A percentile compares a stretch with the other conserved stretches of the same genome.
phyloP scores from a whole-genome alignment of 1,140 invertebrate species.

The Metaphire vulgaris region DNA sequence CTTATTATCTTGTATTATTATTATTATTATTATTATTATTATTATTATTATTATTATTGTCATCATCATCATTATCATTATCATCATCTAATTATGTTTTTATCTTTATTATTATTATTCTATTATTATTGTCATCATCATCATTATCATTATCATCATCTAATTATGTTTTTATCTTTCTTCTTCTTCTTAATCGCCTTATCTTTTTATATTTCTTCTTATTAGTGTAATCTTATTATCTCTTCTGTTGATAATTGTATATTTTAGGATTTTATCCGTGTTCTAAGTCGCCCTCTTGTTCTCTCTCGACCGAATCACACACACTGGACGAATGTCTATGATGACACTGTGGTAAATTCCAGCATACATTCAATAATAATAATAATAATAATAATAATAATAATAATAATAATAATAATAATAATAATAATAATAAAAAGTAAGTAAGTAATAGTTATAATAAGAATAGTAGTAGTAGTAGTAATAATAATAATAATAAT shows the following conservation, averaged over 20 bases:
- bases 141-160: background rate
- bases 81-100: background rate
- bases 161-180: background rate
- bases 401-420: background rate
- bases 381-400: background rate
- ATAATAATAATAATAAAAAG: conserved; percentile 1
- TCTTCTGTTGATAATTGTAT: background rate
- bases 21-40: conserved; percentile 11
- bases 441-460: too few species aligned
- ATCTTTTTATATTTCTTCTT: conserved; percentile 1
- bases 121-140: too few species aligned
- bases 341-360: conserved; percentile 33
- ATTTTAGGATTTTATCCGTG: conserved; percentile 46
- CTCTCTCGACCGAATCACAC: conserved; percentile 35
- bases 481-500: conserved; percentile 2
- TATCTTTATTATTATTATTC: background rate
- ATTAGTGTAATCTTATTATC: too few species aligned
- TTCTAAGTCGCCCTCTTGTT: conserved; percentile 46
- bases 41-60: conserved; percentile 2
- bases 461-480: too few species aligned
- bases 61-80: background rate
- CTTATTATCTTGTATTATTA: too few species aligned
- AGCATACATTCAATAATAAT: background rate
- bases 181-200: background rate
- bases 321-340: conserved; percentile 47